Base-by-base conservation (phyloP, 1,140 invertebrate genomes). In the Littorina saxatilis region DNA sequence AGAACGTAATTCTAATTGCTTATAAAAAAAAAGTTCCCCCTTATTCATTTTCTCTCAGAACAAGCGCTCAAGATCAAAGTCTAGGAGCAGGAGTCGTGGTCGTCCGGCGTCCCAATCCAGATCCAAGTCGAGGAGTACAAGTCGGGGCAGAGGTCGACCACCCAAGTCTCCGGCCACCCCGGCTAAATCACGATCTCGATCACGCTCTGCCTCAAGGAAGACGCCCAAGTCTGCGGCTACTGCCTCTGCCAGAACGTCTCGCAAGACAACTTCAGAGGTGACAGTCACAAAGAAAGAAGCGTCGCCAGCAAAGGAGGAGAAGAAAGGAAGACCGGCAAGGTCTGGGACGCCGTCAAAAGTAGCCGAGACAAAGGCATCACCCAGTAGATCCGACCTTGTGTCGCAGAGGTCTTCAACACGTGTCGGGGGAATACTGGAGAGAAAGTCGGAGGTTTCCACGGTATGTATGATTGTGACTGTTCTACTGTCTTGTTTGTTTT, bases 131-230 rank as follows among this genome's bases (percentile, higher is more conserved):
- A 81, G 79, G 29, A 79, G 73, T 3, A 40, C 68, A 63, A 70
- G 75, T n/a, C 66, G 43, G n/a, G n/a, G n/a, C n/a, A n/a, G n/a
- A 32, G 72, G 66, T 17, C 55, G 70, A 15, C n/a, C 37, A 7
- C 35, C 63, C 11, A 52, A 55, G 23, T 63, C 63, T 39, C 20
- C 61, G 23, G 68, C 79, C n/a, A 70, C 81, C 52, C 55, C 80
- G n/a, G n/a, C n/a, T n/a, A n/a, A n/a, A 13, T 82, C 82, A 63
- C 81, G 80, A 17, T 85, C 85, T 4, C 76, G 85, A 32, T 85
- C 85, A 29, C 80, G 85, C 35, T 87, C 85, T 63, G 47, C 72
- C 37, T 83, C 84, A n/a, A 79, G 85, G 23, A 79, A 78, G 27
- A 83, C 79, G 29, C 11, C 39, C 13, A 39, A 73, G 40, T 40